phyloP scores from a whole-genome alignment of 2,888 invertebrate species.

The Lysandra coridon region DNA sequence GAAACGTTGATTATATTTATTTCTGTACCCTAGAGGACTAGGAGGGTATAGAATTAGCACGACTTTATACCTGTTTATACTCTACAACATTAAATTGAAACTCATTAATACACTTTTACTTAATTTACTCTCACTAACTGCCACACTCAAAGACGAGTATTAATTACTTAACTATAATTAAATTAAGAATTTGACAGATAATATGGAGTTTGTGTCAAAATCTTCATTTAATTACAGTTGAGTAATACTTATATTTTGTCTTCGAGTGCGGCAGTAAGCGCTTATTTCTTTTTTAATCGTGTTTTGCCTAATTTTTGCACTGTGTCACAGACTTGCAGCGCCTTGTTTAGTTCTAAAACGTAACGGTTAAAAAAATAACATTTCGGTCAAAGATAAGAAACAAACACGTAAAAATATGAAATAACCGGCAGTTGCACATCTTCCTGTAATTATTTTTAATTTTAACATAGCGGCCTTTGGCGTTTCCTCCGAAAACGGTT shows the following conservation, averaged over 20 bases:
- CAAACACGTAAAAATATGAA: constrained; percentile 37
- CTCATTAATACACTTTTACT: not conserved
- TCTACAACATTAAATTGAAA: not conserved
- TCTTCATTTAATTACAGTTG: too few species aligned
- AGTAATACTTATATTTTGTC: too few species aligned
- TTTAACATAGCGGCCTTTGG: constrained; percentile 45
- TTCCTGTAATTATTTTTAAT: constrained; percentile 45
- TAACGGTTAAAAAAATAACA: constrained; percentile 16
- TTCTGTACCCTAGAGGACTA: not conserved
- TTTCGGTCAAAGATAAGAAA: constrained; percentile 34
- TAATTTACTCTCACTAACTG: not conserved
- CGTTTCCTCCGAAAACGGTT: constrained; percentile 46
- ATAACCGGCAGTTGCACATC: constrained; percentile 47
- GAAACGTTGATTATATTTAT: constrained; percentile 19
- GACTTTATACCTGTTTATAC: not conserved
- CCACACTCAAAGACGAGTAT: too few species aligned
- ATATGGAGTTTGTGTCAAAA: too few species aligned
- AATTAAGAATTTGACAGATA: not conserved
- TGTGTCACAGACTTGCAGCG: not conserved
- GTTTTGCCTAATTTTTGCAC: not conserved
- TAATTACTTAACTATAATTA: too few species aligned
- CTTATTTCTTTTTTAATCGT: too few species aligned
- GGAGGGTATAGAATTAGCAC: not conserved
- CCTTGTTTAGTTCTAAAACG: not conserved
- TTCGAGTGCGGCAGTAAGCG: too few species aligned